phyloP scores from a whole-genome alignment of 2,113 vertebrate genomes.

The Pristiophorus japonicus region DNA sequence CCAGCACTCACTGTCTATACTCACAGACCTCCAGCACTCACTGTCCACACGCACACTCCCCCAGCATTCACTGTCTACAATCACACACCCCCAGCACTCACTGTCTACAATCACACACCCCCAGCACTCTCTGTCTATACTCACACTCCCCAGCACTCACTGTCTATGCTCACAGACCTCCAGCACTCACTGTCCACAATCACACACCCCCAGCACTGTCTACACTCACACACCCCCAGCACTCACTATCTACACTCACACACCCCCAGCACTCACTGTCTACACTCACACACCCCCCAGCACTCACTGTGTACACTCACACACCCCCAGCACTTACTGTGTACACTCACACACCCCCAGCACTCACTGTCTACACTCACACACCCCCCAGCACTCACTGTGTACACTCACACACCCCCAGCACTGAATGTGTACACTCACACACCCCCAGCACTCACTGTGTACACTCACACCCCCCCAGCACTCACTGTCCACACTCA shows the following conservation, averaged over 20 bases:
- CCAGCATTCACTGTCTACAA: not conserved
- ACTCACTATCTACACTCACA: not conserved
- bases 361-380: no score
- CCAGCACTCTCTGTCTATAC: no score
- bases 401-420: not conserved
- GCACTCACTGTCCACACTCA: no score
- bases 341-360: no score
- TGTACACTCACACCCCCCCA: no score
- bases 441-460: not conserved
- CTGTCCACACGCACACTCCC: not conserved
- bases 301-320: not conserved
- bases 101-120: no score
- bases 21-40: no score
- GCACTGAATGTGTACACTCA: not conserved
- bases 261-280: no score
- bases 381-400: not conserved
- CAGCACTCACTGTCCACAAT: not conserved
- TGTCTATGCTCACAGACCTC: not conserved
- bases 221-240: not conserved
- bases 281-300: no score
- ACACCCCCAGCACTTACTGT: not conserved
- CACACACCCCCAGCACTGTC: no score
- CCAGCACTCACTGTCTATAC: not conserved
- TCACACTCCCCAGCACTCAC: not conserved
- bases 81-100: not conserved